Evolutionary conservation across 2,888 invertebrate genomes (phyloP).

Genomic region (Caenorhabditis macrosperma): DNA sequence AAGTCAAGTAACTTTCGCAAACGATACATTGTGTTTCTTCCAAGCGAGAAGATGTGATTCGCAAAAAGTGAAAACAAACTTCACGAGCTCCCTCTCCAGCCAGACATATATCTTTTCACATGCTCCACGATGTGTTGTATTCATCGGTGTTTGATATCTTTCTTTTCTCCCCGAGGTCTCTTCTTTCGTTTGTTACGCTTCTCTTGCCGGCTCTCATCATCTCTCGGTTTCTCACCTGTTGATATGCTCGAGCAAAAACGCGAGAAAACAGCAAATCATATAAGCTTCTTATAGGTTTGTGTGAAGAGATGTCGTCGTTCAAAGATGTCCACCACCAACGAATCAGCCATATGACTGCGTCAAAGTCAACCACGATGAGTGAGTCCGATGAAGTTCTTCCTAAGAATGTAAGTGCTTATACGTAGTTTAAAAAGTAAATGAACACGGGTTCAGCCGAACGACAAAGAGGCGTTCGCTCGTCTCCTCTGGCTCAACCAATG

Average conservation of each 20-base stretch:
- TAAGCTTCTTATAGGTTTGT: background rate
- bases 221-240: background rate
- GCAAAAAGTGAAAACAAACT: background rate
- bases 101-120: background rate
- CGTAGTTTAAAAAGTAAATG: background rate
- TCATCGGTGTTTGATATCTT: slow-evolving; percentile 9
- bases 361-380: slow-evolving; percentile 43
- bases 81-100: background rate
- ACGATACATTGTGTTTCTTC: background rate
- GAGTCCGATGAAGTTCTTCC: slow-evolving; percentile 47
- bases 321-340: slow-evolving; percentile 49
- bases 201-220: background rate
- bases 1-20: too few relatives aligned
- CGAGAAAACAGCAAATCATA: too few relatives aligned
- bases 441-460: slow-evolving; percentile 35
- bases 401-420: slow-evolving; percentile 43
- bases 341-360: slow-evolving; percentile 46
- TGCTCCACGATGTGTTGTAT: background rate
- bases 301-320: slow-evolving; percentile 46
- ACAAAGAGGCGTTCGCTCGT: slow-evolving; percentile 63
- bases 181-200: background rate
- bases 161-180: background rate
- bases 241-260: background rate
- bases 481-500: slow-evolving; percentile 99
- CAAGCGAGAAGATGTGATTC: background rate